Percentiles rank a stretch among this genome's conserved stretches.
These are phyloP conservation scores for Neofelis nebulosa DNA, from an alignment of 2,113 vertebrate genomes.

Conservation along the genomic window DNA sequence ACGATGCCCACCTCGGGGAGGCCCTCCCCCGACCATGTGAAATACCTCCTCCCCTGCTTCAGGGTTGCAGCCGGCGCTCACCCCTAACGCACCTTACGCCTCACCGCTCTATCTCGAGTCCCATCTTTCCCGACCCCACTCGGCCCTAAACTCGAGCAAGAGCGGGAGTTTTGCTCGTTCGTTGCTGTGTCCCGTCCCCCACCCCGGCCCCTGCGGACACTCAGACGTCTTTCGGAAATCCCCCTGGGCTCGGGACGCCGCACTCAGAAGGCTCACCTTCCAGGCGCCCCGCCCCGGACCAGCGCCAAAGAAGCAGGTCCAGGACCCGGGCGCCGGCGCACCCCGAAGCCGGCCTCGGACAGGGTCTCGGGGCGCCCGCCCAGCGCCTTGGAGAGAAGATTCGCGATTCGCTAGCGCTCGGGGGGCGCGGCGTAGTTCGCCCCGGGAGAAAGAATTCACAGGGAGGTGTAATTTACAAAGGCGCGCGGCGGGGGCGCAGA, in stretches of 20 bases:
- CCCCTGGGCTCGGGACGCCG: too few relatives aligned
- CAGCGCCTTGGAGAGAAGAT: neutral
- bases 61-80: neutral
- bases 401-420: fast-evolving
- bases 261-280: neutral
- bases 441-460: fast-evolving
- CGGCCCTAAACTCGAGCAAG: neutral
- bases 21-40: neutral
- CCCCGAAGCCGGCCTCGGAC: neutral
- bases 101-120: fast-evolving
- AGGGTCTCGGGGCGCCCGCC: neutral
- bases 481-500: neutral
- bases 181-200: neutral
- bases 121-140: neutral
- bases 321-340: too few relatives aligned
- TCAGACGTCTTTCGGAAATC: neutral
- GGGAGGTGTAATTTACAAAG: neutral
- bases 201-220: too few relatives aligned
- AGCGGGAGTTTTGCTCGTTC: neutral
- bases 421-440: fast-evolving
- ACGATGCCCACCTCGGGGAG: neutral
- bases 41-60: too few relatives aligned
- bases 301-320: neutral
- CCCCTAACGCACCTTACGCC: neutral
- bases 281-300: neutral